A percentile compares a stretch with the other conserved stretches of the same genome.
Evolutionary conservation across 2,113 vertebrate species (phyloP).

Genomic region (Dryoscopus gambensis): DNA sequence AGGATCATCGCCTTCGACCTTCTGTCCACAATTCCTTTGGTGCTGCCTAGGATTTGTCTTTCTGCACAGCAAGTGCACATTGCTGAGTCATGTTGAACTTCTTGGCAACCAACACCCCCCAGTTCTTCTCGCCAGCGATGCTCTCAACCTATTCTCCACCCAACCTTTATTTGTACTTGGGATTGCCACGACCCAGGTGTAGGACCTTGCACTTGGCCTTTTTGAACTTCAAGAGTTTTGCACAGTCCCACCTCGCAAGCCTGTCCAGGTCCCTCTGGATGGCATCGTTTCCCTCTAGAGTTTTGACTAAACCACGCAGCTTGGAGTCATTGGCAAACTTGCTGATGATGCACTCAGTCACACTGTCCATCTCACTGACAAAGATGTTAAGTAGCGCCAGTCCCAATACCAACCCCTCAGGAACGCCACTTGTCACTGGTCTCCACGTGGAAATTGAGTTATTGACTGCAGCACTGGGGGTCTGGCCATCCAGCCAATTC

Average conservation of each 20-base stretch:
- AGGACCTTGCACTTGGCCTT: not conserved
- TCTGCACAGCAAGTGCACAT: rapidly evolving
- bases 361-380: not conserved
- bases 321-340: not conserved
- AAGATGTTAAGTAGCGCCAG: not conserved
- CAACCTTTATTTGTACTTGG: not conserved
- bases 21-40: not conserved
- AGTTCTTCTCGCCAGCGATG: not conserved
- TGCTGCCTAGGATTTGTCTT: not conserved
- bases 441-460: not conserved
- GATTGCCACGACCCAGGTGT: rapidly evolving
- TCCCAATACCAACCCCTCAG: too few species aligned
- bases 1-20: not conserved
- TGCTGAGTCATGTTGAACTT: not conserved
- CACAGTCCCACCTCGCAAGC: rapidly evolving
- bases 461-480: not conserved
- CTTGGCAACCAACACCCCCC: not conserved
- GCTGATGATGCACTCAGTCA: not conserved
- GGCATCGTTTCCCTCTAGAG: rapidly evolving
- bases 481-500: not conserved
- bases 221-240: not conserved
- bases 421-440: not conserved
- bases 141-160: not conserved
- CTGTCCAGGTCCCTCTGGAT: not conserved
- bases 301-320: rapidly evolving